Evolutionary conservation across 2,797 vertebrate species (phyloP).

Genomic region (Craterocephalus amniculus): DNA sequence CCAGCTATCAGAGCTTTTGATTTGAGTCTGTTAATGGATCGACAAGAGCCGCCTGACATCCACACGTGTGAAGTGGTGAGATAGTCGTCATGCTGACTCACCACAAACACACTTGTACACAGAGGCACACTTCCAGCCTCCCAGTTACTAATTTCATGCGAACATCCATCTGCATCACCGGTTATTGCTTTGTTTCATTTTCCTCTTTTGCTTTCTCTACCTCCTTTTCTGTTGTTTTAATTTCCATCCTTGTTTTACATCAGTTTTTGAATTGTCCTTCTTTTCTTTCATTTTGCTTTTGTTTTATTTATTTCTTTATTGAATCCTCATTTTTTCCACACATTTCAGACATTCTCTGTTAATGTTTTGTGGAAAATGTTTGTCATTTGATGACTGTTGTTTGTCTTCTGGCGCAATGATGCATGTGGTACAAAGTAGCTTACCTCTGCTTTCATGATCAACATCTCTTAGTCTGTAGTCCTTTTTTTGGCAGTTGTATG

Average conservation of each 20-base stretch:
- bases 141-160: neutral
- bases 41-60: conserved; percentile 14
- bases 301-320: too few species aligned
- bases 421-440: too few species aligned
- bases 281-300: neutral
- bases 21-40: conserved; percentile 48
- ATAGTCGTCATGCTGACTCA: conserved; percentile 6
- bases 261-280: neutral
- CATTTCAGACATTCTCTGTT: too few species aligned
- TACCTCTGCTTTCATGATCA: too few species aligned
- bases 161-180: conserved; percentile 43
- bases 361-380: too few species aligned
- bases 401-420: too few species aligned
- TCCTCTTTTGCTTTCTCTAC: neutral
- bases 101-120: conserved; percentile 9
- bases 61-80: conserved; percentile 27
- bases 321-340: too few species aligned
- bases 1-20: conserved; percentile 53
- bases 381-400: too few species aligned
- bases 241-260: too few species aligned
- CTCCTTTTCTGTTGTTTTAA: neutral
- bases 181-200: conserved; percentile 3
- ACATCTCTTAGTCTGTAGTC: too few species aligned
- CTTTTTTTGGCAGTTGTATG: too few species aligned
- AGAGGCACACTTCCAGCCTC: conserved; percentile 17